phyloP scores from a whole-genome alignment of 1,140 invertebrate species.

The Scaptomyza hsui region DNA sequence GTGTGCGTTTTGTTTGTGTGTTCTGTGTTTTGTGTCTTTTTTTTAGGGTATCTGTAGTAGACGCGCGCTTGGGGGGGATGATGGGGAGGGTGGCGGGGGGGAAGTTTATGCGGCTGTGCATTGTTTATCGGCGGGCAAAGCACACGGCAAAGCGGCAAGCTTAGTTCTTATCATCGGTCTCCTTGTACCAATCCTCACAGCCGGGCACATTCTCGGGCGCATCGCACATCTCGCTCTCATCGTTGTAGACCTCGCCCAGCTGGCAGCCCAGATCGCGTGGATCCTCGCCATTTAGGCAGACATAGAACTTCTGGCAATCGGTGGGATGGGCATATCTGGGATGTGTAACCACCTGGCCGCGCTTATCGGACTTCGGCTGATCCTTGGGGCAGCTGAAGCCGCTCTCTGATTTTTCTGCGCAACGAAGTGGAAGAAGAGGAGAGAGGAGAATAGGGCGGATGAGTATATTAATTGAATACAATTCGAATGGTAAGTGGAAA shows the following conservation, averaged over 20 bases:
- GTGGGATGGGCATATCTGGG: slow-evolving; percentile 94
- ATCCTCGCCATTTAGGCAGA: slow-evolving; percentile 93
- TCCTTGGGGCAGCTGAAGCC: slow-evolving; percentile 93
- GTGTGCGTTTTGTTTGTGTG: slow-evolving; percentile 39
- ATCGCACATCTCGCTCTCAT: slow-evolving; percentile 91
- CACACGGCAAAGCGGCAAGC: slow-evolving; percentile 12
- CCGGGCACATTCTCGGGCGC: slow-evolving; percentile 93
- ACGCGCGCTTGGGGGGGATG: slow-evolving; percentile 24
- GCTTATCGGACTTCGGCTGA: slow-evolving; percentile 86
- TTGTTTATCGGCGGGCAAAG: slow-evolving; percentile 37
- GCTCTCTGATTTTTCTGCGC: slow-evolving; percentile 88
- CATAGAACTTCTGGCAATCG: slow-evolving; percentile 93
- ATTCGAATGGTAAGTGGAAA: too few relatives aligned
- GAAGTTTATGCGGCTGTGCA: neutral
- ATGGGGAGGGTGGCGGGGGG: neutral
- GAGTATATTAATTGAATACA: neutral
- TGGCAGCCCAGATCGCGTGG: slow-evolving; percentile 93
- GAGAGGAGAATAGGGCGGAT: neutral
- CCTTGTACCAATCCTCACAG: slow-evolving; percentile 95
- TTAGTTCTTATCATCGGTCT: slow-evolving; percentile 85
- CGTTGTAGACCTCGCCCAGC: slow-evolving; percentile 94
- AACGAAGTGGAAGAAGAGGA: neutral
- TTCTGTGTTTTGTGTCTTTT: slow-evolving; percentile 21
- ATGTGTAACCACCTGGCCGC: slow-evolving; percentile 91
- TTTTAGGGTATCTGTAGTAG: slow-evolving; percentile 34